Evolutionary conservation across 2,113 vertebrate species (phyloP).

Genomic region (Myocastor coypus): DNA sequence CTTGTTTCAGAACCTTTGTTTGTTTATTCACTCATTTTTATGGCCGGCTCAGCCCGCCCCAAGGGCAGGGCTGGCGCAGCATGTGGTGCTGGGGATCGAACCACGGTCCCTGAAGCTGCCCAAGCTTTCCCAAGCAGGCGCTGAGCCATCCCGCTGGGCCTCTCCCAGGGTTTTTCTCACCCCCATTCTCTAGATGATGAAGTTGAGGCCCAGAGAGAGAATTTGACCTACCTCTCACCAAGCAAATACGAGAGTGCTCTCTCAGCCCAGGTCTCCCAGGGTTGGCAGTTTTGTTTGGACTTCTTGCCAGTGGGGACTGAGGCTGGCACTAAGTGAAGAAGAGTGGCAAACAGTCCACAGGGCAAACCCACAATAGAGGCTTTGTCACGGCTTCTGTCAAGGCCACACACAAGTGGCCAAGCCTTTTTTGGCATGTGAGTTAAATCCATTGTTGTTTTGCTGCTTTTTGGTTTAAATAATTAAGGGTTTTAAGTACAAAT

Average conservation of each 20-base stretch:
- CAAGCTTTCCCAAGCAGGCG: no score
- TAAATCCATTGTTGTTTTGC: conserved; percentile 33
- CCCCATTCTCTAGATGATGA: not conserved
- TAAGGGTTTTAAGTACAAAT: conserved; percentile 59
- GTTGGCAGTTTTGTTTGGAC: not conserved
- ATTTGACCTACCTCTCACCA: not conserved
- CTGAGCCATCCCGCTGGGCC: no score
- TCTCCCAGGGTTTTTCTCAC: not conserved
- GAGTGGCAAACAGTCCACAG: not conserved
- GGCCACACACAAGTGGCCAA: not conserved
- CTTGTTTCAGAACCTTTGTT: no score
- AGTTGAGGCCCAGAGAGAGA: not conserved
- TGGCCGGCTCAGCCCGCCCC: no score
- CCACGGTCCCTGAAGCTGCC: no score
- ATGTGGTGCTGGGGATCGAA: no score
- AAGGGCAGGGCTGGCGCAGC: no score
- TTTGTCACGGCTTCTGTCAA: not conserved
- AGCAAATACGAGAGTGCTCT: not conserved
- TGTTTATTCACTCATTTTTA: no score
- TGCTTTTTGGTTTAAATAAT: conserved; percentile 52
- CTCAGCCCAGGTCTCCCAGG: not conserved
- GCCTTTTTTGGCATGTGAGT: not conserved
- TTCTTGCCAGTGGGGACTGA: not conserved
- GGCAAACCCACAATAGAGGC: not conserved
- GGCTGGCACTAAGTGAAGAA: not conserved